Conservation (phyloP, 2,113 vertebrate species). For the Xiphorhynchus elegans region DNA sequence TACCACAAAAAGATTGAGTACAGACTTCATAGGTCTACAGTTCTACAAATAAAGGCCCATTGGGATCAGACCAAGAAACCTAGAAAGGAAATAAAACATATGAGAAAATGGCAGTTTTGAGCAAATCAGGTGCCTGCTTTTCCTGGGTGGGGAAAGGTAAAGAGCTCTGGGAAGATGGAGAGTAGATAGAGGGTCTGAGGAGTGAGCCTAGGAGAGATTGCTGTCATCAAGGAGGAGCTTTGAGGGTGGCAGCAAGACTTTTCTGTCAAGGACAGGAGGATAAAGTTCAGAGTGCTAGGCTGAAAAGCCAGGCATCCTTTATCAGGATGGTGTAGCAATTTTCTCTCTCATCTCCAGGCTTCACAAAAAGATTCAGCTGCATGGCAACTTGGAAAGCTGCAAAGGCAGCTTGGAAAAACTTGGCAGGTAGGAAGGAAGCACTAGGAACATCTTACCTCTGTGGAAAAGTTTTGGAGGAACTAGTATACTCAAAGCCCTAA, state of each 20-base stretch:
- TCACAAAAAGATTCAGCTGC: background rate
- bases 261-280: background rate
- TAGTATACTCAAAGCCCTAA: background rate
- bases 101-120: background rate
- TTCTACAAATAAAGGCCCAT: background rate
- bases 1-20: background rate
- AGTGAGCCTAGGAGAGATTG: background rate
- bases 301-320: background rate
- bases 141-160: background rate
- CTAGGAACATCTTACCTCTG: background rate
- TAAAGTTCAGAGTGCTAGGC: background rate
- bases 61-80: background rate
- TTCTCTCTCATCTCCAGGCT: background rate
- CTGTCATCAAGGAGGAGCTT: background rate
- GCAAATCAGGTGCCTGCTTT: background rate
- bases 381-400: background rate
- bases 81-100: background rate
- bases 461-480: background rate
- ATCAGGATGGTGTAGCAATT: background rate
- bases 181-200: background rate
- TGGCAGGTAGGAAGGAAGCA: background rate
- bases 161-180: background rate
- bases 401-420: background rate
- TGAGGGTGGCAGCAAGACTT: background rate
- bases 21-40: background rate